These are phyloP conservation scores for Scaptomyza hsui DNA, from an alignment of 1,140 invertebrate genomes.

Conservation along the genomic window DNA sequence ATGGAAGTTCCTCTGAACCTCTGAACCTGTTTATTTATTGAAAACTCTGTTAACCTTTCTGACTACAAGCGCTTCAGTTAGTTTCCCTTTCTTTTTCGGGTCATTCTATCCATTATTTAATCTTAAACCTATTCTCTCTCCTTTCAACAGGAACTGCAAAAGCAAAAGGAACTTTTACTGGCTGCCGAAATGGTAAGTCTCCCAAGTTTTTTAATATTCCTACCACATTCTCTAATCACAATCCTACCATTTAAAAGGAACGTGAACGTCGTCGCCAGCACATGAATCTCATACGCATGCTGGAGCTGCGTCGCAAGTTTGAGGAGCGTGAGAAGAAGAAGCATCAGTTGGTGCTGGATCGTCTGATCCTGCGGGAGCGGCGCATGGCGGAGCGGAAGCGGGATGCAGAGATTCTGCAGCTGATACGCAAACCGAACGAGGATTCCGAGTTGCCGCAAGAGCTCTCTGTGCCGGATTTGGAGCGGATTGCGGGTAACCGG, in stretches of 20 bases:
- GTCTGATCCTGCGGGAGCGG: slow-evolving; percentile 86
- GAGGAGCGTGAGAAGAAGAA: slow-evolving; percentile 95
- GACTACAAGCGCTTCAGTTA: slow-evolving; percentile 1
- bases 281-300: slow-evolving; percentile 92
- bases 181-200: slow-evolving; percentile 92
- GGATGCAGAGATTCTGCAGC: slow-evolving; percentile 93
- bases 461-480: slow-evolving; percentile 89
- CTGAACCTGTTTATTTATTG: neutral
- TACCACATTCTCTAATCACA: no score
- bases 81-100: slow-evolving; percentile 51
- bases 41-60: neutral
- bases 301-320: slow-evolving; percentile 93
- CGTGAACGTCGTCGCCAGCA: slow-evolving; percentile 95
- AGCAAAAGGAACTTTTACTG: slow-evolving; percentile 93
- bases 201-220: neutral
- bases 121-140: neutral
- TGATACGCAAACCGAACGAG: slow-evolving; percentile 94
- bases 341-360: slow-evolving; percentile 86
- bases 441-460: slow-evolving; percentile 92
- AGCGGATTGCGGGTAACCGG: slow-evolving; percentile 92
- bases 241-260: slow-evolving; percentile 87
- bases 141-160: slow-evolving; percentile 91
- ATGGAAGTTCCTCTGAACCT: no score
- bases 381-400: slow-evolving; percentile 92
- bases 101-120: slow-evolving; percentile 80